phyloP scores from a whole-genome alignment of 1,140 invertebrate genomes.

The Cryptotermes secundus region DNA sequence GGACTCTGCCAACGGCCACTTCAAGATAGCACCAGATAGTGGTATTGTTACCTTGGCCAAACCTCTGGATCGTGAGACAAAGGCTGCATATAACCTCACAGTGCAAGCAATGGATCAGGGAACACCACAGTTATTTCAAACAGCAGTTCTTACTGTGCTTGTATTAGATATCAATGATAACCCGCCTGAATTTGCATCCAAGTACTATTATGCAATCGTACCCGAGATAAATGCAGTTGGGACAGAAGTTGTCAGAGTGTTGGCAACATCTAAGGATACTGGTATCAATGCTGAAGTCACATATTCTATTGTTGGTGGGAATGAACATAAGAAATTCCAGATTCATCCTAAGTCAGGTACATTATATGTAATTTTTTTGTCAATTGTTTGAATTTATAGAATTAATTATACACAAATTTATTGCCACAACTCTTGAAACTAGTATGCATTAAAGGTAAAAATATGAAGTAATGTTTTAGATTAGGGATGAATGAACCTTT shows the following conservation, averaged over 20 bases:
- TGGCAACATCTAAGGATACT: constrained; percentile 88
- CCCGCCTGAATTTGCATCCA: constrained; percentile 84
- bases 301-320: constrained; percentile 86
- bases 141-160: constrained; percentile 59
- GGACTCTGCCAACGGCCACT: constrained; percentile 65
- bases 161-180: constrained; percentile 90
- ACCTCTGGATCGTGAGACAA: constrained; percentile 81
- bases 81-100: constrained; percentile 79
- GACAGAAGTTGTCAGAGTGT: constrained; percentile 75
- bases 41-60: constrained; percentile 83
- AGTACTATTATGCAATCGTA: constrained; percentile 71
- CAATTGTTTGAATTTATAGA: constrained; percentile 2
- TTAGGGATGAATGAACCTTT: no score
- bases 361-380: constrained; percentile 32
- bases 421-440: no score
- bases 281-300: constrained; percentile 91
- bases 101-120: constrained; percentile 81
- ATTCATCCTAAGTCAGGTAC: constrained; percentile 67
- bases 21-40: constrained; percentile 71
- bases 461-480: no score
- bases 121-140: constrained; percentile 61
- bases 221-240: constrained; percentile 73
- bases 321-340: constrained; percentile 82
- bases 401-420: no score
- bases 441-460: no score